Conservation (phyloP, 2,888 invertebrate species). For the Leptothorax acervorum region DNA sequence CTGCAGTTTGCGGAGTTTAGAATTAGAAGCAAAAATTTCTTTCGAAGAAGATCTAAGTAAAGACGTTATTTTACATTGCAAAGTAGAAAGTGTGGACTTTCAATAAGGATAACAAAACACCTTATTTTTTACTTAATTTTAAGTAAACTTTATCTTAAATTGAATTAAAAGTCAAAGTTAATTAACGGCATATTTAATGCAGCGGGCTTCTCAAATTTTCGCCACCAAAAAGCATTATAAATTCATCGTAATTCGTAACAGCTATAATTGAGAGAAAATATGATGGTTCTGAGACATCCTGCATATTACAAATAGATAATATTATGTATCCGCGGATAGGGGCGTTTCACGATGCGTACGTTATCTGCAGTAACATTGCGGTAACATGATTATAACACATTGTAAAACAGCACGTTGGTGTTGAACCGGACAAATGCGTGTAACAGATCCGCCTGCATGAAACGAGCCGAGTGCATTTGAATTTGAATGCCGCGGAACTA, state of each 20-base stretch:
- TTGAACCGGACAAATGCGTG: constrained; percentile 44
- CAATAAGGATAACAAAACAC: not conserved
- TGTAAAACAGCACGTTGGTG: constrained; percentile 44
- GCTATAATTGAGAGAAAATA: constrained; percentile 18
- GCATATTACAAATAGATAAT: constrained; percentile 36
- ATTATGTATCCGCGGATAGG: constrained; percentile 25
- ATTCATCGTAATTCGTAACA: not conserved
- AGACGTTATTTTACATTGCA: constrained; percentile 34
- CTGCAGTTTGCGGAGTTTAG: not conserved
- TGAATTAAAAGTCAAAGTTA: constrained; percentile 3
- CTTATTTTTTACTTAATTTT: constrained; percentile 7
- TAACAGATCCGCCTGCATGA: constrained; percentile 38
- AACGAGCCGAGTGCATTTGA: constrained; percentile 36
- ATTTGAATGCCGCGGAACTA: constrained; percentile 48
- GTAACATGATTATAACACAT: constrained; percentile 51
- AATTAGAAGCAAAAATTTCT: not conserved
- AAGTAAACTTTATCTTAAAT: constrained; percentile 6
- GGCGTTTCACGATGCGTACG: constrained; percentile 35
- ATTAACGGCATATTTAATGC: constrained; percentile 15
- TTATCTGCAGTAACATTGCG: constrained; percentile 43
- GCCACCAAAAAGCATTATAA: not conserved
- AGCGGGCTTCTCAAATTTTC: not conserved
- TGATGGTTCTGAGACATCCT: not conserved
- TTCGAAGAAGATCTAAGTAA: not conserved
- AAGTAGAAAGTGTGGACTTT: constrained; percentile 5